phyloP scores from a whole-genome alignment of 1,140 invertebrate species.

The Megathymus violae region DNA sequence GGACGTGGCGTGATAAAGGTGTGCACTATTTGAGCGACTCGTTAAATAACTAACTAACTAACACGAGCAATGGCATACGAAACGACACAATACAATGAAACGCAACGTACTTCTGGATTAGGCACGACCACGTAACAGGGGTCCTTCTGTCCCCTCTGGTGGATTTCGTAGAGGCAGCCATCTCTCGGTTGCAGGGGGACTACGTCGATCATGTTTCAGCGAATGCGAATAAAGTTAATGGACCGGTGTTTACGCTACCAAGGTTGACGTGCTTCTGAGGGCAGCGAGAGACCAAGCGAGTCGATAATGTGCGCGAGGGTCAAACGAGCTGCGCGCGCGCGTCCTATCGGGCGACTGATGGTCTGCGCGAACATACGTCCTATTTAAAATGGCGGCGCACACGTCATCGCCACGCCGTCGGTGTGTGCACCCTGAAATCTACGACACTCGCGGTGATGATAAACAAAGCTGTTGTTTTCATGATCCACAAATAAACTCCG shows the following conservation, averaged over 20 bases:
- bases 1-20: not conserved
- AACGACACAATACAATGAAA: constrained; percentile 28
- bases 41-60: constrained; percentile 9
- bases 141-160: constrained; percentile 85
- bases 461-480: constrained; percentile 59
- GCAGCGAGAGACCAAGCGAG: constrained; percentile 50
- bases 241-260: constrained; percentile 32
- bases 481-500: constrained; percentile 7
- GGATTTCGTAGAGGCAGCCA: constrained; percentile 86
- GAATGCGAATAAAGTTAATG: constrained; percentile 43
- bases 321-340: constrained; percentile 51
- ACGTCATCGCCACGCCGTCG: constrained; percentile 74
- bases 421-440: constrained; percentile 70
- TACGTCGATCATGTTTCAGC: constrained; percentile 76
- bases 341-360: constrained; percentile 77
- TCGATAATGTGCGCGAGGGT: constrained; percentile 31
- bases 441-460: constrained; percentile 57
- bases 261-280: constrained; percentile 38
- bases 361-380: constrained; percentile 74
- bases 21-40: constrained; percentile 7
- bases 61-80: constrained; percentile 7
- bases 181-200: constrained; percentile 68
- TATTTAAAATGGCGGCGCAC: constrained; percentile 77
- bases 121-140: constrained; percentile 87
- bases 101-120: constrained; percentile 86